Evolutionary conservation across 1,140 invertebrate species (phyloP).

Genomic region (Drosophila melanogaster): DNA sequence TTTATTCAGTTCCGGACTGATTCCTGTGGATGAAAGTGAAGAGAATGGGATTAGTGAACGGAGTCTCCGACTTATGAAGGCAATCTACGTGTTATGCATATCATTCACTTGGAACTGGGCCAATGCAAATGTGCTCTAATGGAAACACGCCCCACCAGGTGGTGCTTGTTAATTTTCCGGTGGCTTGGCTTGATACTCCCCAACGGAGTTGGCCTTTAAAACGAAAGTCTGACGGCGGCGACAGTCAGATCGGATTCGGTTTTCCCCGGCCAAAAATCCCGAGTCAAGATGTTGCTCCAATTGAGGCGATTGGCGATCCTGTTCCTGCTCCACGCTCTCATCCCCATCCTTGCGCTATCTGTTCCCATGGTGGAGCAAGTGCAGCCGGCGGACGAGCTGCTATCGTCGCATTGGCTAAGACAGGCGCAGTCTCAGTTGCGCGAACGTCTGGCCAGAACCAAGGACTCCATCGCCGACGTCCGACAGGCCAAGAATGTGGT

Average conservation of each 20-base stretch:
- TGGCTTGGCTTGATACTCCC: neutral
- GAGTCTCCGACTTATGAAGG: too few species aligned
- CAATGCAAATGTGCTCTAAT: neutral
- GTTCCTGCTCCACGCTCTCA: neutral
- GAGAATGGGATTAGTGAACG: neutral
- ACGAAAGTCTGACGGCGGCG: neutral
- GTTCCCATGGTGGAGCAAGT: neutral
- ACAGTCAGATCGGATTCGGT: conserved; percentile 3
- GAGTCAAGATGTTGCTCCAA: conserved; percentile 5
- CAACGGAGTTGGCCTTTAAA: conserved; percentile 32
- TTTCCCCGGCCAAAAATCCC: neutral
- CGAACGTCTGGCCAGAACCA: conserved; percentile 32
- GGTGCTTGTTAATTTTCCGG: neutral
- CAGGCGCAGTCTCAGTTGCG: conserved; percentile 51
- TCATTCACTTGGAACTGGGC: neutral
- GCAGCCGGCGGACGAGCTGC: conserved; percentile 19
- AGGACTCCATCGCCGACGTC: conserved; percentile 11
- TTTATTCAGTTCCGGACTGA: conserved; percentile 89
- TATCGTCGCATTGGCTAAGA: conserved; percentile 48
- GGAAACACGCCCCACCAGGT: neutral
- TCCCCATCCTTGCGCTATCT: neutral
- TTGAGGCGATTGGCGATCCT: neutral
- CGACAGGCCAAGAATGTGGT: conserved; percentile 89
- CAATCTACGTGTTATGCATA: too few species aligned
- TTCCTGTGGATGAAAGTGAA: conserved; percentile 85